phyloP scores from a whole-genome alignment of 2,888 invertebrate species.

The Lamellibrachia columna region DNA sequence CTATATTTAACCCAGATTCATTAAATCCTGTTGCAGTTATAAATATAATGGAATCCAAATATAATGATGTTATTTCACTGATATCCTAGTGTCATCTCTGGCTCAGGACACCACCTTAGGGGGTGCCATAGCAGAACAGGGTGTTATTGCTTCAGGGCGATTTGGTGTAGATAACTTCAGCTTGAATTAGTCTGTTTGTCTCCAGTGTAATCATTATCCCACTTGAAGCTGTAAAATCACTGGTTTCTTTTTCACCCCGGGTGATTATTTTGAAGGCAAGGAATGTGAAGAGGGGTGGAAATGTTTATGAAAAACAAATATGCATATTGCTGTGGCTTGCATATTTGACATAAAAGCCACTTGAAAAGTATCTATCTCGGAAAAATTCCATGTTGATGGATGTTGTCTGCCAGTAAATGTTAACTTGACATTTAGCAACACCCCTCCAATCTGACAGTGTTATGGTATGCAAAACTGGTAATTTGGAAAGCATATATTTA shows the following conservation, averaged over 20 bases:
- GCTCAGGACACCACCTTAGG: neutral
- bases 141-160: neutral
- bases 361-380: neutral
- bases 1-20: neutral
- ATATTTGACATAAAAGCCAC: neutral
- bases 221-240: neutral
- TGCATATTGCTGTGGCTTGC: neutral
- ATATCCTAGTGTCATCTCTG: neutral
- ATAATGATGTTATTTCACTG: neutral
- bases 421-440: neutral
- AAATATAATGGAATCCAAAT: neutral
- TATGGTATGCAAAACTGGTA: neutral
- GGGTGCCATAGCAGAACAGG: neutral
- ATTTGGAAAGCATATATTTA: neutral
- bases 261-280: neutral
- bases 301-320: neutral
- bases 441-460: neutral
- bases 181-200: neutral
- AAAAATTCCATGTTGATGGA: neutral
- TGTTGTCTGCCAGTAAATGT: neutral
- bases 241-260: neutral
- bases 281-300: neutral
- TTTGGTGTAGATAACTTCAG: neutral
- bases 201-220: neutral
- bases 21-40: neutral